phyloP scores from a whole-genome alignment of 1,140 invertebrate species.

The Phenacoccus solenopsis region DNA sequence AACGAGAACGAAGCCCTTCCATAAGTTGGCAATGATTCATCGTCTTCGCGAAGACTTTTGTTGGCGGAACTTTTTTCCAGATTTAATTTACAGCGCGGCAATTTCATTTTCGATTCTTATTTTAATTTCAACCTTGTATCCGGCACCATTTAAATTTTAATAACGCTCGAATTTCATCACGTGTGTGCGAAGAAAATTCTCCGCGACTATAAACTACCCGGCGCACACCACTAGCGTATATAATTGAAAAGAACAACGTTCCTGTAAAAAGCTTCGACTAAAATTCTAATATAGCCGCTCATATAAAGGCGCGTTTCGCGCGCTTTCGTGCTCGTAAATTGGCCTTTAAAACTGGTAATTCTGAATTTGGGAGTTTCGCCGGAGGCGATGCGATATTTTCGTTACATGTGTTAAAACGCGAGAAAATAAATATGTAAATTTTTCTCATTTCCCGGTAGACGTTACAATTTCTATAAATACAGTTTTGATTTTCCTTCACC shows the following conservation, averaged over 20 bases:
- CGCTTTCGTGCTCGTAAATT: not conserved
- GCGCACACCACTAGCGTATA: not conserved
- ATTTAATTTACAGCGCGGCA: no score
- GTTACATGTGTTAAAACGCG: not conserved
- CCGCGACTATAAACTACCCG: not conserved
- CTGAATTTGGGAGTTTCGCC: not conserved
- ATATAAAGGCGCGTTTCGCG: not conserved
- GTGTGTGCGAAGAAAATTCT: not conserved
- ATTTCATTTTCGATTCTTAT: no score
- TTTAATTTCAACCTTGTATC: no score
- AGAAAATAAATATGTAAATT: slow-evolving; percentile 4
- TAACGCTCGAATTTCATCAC: not conserved
- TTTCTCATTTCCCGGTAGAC: not conserved
- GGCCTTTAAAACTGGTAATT: not conserved
- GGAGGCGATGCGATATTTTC: not conserved
- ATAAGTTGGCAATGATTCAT: no score
- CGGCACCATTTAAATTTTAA: not conserved
- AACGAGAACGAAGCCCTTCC: no score
- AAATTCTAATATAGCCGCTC: not conserved
- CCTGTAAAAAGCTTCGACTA: not conserved
- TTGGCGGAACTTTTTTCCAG: no score
- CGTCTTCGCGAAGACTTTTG: no score
- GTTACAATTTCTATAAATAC: not conserved
- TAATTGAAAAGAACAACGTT: not conserved
- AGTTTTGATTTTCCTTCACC: not conserved